Evolutionary conservation across 2,888 invertebrate genomes (phyloP), one percentile per base, ranked within the genome.

Genomic region (Heliconius sara): DNA sequence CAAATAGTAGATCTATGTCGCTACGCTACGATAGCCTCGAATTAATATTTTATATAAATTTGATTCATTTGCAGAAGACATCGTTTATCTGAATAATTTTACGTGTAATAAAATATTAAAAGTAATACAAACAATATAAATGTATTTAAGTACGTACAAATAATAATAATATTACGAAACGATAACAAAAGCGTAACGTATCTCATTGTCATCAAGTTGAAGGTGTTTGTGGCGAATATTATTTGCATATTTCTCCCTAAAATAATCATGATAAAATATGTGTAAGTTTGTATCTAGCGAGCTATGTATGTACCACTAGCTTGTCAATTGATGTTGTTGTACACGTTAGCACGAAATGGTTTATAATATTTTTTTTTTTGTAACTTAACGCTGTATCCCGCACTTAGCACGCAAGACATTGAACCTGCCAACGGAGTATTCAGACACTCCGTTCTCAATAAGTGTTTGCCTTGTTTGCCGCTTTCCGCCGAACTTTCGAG

Each of bases 211-310:
- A 39, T 60, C 39, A 34, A 25, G 60, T 73, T 60, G 60, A 73
- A 60, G 34, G 34, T 34, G 75, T 65, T 63, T 63, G 63, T 19
- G 3, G 57, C 30, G 27, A 65, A 43, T 22, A 19, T 65, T 65
- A 65, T 75, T 75, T 22, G 43, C 39, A 43, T 75, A 75, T 47
- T 75, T 75, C 65, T 47, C 19, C 27, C 65, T 65, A 27, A 65
- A 65, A 47, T 65, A 47, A 75, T 75, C 74, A 43, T 75, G 74
- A 75, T 75, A 75, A 43, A 63, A 75, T 75, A 19, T 43, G 9
- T 39, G 19, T 52, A 52, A n/a, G 12, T 57, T 9, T 43, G n/a
- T 39, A 43, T 65, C 63, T 75, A 65, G 4, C 34, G 19, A 60
- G n/a, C 39, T 43, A 34, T 63, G 9, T 39, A n/a, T 63, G 9